Evolutionary conservation across 2,888 invertebrate genomes (phyloP).

Genomic region (Malacosoma neustria): DNA sequence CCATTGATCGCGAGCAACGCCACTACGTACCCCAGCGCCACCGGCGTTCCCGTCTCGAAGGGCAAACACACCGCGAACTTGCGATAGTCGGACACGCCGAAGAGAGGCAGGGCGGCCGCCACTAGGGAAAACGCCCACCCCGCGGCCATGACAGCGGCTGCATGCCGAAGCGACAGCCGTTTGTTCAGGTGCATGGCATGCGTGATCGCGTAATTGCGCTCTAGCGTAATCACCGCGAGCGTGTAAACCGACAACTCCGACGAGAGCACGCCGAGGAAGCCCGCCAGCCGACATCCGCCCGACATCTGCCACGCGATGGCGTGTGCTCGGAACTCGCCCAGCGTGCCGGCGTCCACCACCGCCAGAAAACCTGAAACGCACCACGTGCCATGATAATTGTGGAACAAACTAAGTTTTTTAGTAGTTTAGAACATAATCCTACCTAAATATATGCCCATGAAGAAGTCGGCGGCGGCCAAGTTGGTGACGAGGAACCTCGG

Average conservation of each 20-base stretch:
- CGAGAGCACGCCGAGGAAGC: constrained; percentile 94
- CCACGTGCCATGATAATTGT: too few relatives aligned
- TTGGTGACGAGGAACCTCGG: constrained; percentile 97
- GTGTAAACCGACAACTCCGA: constrained; percentile 97
- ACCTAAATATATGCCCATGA: constrained; percentile 96
- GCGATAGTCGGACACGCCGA: constrained; percentile 95
- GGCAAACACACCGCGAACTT: constrained; percentile 98
- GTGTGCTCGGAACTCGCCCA: constrained; percentile 96
- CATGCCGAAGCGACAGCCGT: constrained; percentile 91
- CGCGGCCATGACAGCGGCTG: constrained; percentile 91
- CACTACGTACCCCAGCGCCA: constrained; percentile 91
- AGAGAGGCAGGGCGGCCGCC: constrained; percentile 91
- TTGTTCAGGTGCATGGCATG: constrained; percentile 98
- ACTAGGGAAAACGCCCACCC: constrained; percentile 94
- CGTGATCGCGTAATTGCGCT: constrained; percentile 97
- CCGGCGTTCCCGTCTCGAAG: constrained; percentile 88
- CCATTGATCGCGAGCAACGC: constrained; percentile 94
- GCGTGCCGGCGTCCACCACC: constrained; percentile 95
- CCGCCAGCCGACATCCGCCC: constrained; percentile 92
- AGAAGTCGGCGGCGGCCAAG: constrained; percentile 96
- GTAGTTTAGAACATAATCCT: too few relatives aligned
- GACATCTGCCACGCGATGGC: constrained; percentile 99
- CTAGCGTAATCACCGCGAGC: constrained; percentile 95
- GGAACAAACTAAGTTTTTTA: constrained; percentile 4
- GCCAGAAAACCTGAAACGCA: constrained; percentile 85